Percentiles rank a stretch among this genome's conserved stretches.
These are phyloP conservation scores for Tragulus kanchil DNA, from an alignment of 2,113 vertebrate genomes.

Conservation along the genomic window DNA sequence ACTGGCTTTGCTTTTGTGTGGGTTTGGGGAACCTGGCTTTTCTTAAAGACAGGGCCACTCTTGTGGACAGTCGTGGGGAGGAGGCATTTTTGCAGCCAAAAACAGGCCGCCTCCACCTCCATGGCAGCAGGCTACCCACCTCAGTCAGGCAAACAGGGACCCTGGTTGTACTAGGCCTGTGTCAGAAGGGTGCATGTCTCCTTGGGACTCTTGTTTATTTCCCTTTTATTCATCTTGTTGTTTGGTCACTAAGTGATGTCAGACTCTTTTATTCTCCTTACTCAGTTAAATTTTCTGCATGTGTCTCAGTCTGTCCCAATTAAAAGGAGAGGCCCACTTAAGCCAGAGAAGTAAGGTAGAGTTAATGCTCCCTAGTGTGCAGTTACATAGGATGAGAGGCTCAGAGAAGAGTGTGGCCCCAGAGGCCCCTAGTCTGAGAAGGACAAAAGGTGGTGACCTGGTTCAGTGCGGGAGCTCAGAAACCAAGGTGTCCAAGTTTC, in stretches of 20 bases:
- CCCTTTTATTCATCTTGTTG: not conserved
- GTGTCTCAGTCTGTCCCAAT: not conserved
- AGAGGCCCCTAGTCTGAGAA: not conserved
- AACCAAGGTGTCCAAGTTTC: not conserved
- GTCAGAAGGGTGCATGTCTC: not conserved
- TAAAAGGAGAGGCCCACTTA: not conserved
- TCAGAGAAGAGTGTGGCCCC: not conserved
- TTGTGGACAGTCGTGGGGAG: not conserved
- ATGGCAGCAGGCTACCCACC: not conserved
- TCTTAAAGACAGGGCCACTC: not conserved
- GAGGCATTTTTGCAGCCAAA: not conserved
- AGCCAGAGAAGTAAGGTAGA: not conserved
- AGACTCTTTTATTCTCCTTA: not conserved
- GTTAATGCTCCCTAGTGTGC: accelerated
- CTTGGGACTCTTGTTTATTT: not conserved
- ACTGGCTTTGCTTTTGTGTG: not conserved
- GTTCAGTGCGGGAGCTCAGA: not conserved
- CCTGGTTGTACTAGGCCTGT: not conserved
- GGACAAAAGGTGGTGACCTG: not conserved
- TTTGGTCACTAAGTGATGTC: not conserved
- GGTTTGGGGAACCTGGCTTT: not conserved
- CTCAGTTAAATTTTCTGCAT: not conserved
- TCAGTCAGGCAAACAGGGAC: not conserved
- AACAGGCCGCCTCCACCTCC: accelerated
- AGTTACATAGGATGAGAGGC: not conserved